Base-by-base conservation (phyloP, 2,888 invertebrate genomes). In the Rhagophthalmus giganteus region DNA sequence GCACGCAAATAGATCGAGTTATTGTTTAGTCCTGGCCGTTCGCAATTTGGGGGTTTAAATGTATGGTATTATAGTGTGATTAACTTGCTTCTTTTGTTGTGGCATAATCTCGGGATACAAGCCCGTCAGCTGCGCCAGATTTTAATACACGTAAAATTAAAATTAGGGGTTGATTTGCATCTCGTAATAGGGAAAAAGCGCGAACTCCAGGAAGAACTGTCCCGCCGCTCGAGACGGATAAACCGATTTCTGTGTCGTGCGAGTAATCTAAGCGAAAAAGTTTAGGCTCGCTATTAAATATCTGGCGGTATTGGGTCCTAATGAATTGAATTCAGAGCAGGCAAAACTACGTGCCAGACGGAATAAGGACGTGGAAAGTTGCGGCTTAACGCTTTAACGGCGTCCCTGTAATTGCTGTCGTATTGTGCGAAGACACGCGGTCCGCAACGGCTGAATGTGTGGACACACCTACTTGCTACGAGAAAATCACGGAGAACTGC, bases 91-190 rank as follows among this genome's bases (percentile, higher is more conserved):
- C 69, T 72, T 72, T 72, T 72, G 72, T 71, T 71, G 65, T 61
- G 65, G 67, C 65, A 61, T 42, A 71, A 71, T 67, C 60, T 67
- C 68, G 66, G 66, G 69, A 69, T 55, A 65, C 68, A 64, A 65
- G 69, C 70, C 72, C 78, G 78, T 78, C 78, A 78, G 78, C 78
- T 78, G 78, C 72, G 74, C 69, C 71, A 69, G 74, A 75, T 78
- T 78, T 79, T 79, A 79, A 79, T 79, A 78, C 78, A 78, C 77
- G 78, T 75, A 76, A 80, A 79, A 79, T 80, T 79, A 79, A 80
- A 78, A 78, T 79, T 78, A 78, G 77, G 75, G 74, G 73, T 74
- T 74, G 75, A 79, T 79, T 79, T 79, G 79, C 79, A 80, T 80
- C 71, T 69, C 72, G 77, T 79, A 79, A 79, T 79, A 73, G 79